A percentile compares a stretch with the other conserved stretches of the same genome.
Evolutionary conservation across 2,888 invertebrate species (phyloP).

Genomic region (Drosophila pseudotakahashii): DNA sequence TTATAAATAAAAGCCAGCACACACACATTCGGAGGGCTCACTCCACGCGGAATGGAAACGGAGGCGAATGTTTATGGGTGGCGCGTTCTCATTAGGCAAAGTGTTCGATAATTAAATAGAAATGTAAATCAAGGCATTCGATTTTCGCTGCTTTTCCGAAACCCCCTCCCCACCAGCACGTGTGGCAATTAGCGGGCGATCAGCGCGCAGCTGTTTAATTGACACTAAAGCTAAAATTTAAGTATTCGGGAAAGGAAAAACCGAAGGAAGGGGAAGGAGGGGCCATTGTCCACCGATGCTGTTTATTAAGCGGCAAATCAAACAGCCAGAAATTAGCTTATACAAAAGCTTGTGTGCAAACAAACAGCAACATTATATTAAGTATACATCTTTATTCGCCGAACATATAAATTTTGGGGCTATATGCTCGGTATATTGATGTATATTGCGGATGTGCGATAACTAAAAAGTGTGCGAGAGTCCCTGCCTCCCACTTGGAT

Average conservation of each 20-base stretch:
- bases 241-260: conserved; percentile 2
- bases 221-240: conserved; percentile 28
- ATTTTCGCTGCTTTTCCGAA: not conserved
- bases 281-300: conserved; percentile 33
- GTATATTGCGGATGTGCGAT: conserved; percentile 40
- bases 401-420: not conserved
- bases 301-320: conserved; percentile 40
- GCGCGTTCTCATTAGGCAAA: conserved; percentile 44
- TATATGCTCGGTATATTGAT: conserved; percentile 8
- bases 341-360: conserved; percentile 6
- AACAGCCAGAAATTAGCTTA: conserved; percentile 23
- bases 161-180: conserved; percentile 18
- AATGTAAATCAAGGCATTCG: conserved; percentile 45
- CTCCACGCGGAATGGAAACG: conserved; percentile 8
- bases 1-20: conserved; percentile 43
- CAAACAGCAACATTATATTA: conserved; percentile 34
- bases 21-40: not conserved
- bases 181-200: conserved; percentile 57
- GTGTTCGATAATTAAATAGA: conserved; percentile 55
- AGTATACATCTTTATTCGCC: conserved; percentile 30
- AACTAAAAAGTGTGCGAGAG: conserved; percentile 17
- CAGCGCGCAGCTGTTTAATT: conserved; percentile 55
- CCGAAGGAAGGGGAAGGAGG: not conserved
- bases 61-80: conserved; percentile 25
- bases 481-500: conserved; percentile 19